Evolutionary conservation across 2,113 vertebrate genomes (phyloP), one percentile per base, ranked within the genome.

Genomic region (Muntiacus reevesi): DNA sequence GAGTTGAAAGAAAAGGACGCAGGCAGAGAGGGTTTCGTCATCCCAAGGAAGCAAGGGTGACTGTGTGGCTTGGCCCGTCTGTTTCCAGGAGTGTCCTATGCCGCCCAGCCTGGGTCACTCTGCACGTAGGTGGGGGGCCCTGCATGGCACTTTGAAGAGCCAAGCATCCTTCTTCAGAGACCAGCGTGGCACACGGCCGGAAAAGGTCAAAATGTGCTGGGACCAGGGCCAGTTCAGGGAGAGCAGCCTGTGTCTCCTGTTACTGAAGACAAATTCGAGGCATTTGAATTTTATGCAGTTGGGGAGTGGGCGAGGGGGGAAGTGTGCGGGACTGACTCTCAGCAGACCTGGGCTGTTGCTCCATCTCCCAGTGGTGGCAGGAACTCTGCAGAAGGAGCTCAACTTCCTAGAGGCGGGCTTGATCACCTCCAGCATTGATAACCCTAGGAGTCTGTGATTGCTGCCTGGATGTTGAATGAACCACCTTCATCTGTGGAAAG

Each of bases 301-400:
- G 16, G 13, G 8, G 2, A 1, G 21, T 11, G 16, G 15, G 10
- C 3, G 1, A 2, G 11, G 12, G 5, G 54, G 15, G 40, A 19
- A 10, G 1, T 30, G 12, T 23, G 3, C 25, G 5, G 50, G 3
- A 1, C 30, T 14, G 43, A 47, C 36, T 55, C 10, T 47, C n/a
- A 12, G 71, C 43, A 45, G 40, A 45, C 19, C 33, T 16, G 8
- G 21, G 30, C 36, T 47, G 3, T 87, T n/a, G 6, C 28, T 62
- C 12, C 2, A 5, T 10, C 15, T 33, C 1, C 3, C 25, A 50
- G 52, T 17, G 47, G 86, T 28, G 11, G 85, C 78, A 36, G 2
- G 50, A 50, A 25, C 71, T 60, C 45, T 64, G 30, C 36, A 19
- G 15, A 60, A 93, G 86, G 79, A 64, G 62, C 3, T 16, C 40